Evolutionary conservation across 2,797 vertebrate species (phyloP).

Genomic region (Anguilla obscura): DNA sequence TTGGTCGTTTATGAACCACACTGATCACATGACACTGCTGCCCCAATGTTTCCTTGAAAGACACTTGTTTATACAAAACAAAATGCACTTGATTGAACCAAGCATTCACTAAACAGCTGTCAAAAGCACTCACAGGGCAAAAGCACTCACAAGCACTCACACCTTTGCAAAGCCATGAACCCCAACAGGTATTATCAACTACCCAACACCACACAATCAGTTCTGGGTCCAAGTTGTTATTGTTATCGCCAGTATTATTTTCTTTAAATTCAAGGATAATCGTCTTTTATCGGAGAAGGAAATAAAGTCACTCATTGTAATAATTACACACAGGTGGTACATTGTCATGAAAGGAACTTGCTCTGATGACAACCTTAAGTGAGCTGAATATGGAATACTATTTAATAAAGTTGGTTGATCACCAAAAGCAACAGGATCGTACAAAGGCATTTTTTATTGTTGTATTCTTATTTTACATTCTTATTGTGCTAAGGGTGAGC

Average conservation of each 20-base stretch:
- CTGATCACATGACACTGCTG: neutral
- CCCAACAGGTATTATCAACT: neutral
- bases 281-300: neutral
- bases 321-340: neutral
- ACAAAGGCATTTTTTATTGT: neutral
- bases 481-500: neutral
- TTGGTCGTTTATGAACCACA: neutral
- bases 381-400: neutral
- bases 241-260: neutral
- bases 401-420: neutral
- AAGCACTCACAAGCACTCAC: neutral
- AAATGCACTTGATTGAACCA: neutral
- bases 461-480: too few relatives aligned
- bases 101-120: neutral
- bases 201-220: neutral
- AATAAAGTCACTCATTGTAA: neutral
- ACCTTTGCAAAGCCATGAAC: neutral
- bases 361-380: neutral
- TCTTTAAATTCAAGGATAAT: neutral
- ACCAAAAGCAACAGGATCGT: neutral
- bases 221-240: neutral
- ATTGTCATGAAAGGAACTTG: neutral
- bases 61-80: neutral
- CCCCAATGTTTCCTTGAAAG: neutral
- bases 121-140: neutral